Evolutionary conservation across 2,797 vertebrate species (phyloP).

Genomic region (Diglossa cyanea): DNA sequence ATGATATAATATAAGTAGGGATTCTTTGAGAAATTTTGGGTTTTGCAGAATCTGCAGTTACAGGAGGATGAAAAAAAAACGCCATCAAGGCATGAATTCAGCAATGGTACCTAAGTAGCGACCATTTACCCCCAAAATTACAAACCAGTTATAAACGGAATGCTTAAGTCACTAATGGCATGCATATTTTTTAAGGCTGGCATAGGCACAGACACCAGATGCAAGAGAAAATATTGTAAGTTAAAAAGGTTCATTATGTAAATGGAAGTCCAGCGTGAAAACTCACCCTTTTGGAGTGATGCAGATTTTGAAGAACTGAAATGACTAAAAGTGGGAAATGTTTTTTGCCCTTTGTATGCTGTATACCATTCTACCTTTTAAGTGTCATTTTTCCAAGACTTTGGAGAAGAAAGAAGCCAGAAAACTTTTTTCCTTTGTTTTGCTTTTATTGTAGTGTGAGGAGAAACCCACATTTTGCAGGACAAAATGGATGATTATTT

Average conservation of each 20-base stretch:
- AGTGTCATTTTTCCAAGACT: neutral
- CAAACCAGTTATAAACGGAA: neutral
- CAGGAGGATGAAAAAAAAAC: neutral
- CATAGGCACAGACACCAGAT: neutral
- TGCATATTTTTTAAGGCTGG: neutral
- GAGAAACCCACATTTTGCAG: neutral
- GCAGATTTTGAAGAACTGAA: neutral
- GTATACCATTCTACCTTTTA: neutral
- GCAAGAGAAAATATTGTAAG: neutral
- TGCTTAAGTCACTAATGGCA: neutral
- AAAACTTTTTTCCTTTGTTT: neutral
- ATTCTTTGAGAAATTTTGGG: neutral
- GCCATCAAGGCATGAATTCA: neutral
- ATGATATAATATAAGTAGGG: neutral
- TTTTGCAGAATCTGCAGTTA: neutral
- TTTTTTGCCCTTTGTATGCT: neutral
- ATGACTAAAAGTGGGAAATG: neutral
- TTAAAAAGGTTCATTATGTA: neutral
- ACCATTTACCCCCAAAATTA: rapidly evolving
- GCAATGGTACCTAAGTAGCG: neutral
- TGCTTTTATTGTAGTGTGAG: neutral
- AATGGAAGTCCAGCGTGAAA: neutral
- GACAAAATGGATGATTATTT: neutral
- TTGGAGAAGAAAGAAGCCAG: neutral
- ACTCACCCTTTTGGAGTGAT: neutral